A percentile compares a stretch with the other conserved stretches of the same genome.
These are phyloP conservation scores for Calcarius lapponicus DNA, from an alignment of 2,797 vertebrate species.

Conservation along the genomic window DNA sequence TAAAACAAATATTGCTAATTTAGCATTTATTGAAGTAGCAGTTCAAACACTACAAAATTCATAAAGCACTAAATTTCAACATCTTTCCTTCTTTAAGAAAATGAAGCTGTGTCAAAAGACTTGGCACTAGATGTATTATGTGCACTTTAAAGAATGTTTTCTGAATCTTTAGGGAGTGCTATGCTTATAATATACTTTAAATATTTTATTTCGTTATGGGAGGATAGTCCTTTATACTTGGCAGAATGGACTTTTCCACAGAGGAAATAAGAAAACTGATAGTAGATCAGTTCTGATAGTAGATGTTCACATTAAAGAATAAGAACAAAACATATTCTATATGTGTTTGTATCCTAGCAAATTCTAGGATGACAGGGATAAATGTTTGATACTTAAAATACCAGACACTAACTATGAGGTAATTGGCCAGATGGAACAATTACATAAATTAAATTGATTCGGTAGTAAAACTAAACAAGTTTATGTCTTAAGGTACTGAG, in stretches of 20 bases:
- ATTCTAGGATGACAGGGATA: neutral
- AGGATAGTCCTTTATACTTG: neutral
- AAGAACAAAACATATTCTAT: neutral
- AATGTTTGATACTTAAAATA: conserved; percentile 20
- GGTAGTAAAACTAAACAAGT: neutral
- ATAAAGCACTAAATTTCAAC: neutral
- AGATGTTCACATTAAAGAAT: neutral
- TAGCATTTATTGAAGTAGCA: neutral
- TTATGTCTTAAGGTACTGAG: neutral
- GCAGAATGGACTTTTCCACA: neutral
- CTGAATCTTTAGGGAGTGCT: neutral
- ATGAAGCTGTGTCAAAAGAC: neutral
- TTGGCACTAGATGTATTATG: neutral
- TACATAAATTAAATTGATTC: neutral
- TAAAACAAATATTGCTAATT: conserved; percentile 28
- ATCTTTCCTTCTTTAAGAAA: conserved; percentile 7
- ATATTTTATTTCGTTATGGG: neutral
- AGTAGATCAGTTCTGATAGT: neutral
- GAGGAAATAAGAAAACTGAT: neutral
- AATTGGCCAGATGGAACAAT: neutral
- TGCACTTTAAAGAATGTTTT: neutral
- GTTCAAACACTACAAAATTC: conserved; percentile 19
- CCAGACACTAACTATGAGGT: neutral
- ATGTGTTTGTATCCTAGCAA: no score
- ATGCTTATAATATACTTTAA: neutral